Evolutionary conservation across 2,888 invertebrate genomes (phyloP), one percentile per base, ranked within the genome.

Genomic region (Stenotaenia linearis): DNA sequence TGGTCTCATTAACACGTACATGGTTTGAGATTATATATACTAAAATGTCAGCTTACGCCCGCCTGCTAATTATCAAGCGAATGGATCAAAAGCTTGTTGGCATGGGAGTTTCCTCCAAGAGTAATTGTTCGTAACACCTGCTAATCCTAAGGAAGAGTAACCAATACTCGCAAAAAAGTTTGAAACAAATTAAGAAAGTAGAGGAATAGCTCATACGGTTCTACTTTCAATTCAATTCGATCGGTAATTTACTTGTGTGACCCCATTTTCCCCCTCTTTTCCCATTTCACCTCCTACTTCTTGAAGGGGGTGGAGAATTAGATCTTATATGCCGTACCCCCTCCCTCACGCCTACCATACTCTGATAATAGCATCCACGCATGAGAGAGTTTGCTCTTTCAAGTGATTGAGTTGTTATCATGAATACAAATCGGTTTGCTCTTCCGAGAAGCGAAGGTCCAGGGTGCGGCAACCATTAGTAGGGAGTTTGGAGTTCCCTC

Each of bases 291-390:
- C 69, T 28, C 69, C 25, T 28, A 28, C 69, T 15, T 69, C 69
- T 69, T 25, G 69, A 28, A 69, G 69, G 61, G 50, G 69, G 69
- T 69, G 25, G 69, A 28, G 28, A 28, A 69, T 69, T 69, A 69
- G 69, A 69, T 50, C 50, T 50, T 50, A 50, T n/a, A 50, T 69
- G 69, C 12, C 28, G 25, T 69, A 69, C 69, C 69, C 23, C 69
- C 69, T n/a, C 45, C 6, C 45, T n/a, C 69, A 69, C 69, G 15
- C 69, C 69, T 23, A 69, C 12, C 69, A 69, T 69, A 69, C 69
- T 69, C 69, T 69, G 69, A 69, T 69, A 69, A 69, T 69, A 69
- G 69, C 69, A 69, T 69, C 69, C 69, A 69, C 69, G 69, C 69
- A 69, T 69, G 69, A 69, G 69, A 28, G 69, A 69, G 69, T 69